Conservation (phyloP, 2,888 invertebrate species). For the Cheilosia urbana region DNA sequence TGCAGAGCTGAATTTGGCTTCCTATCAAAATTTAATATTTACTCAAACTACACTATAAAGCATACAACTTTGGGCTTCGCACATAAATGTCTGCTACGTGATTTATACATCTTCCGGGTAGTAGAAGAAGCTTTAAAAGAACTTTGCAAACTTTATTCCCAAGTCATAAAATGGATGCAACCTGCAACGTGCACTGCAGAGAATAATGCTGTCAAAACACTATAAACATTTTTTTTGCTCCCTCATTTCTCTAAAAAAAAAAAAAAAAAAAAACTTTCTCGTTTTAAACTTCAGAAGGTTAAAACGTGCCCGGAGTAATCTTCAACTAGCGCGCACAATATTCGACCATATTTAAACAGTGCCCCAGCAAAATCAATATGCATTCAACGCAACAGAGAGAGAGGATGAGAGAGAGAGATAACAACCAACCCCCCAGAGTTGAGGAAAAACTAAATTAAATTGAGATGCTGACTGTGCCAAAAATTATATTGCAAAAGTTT, state of each 20-base stretch:
- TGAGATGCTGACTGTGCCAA: constrained; percentile 65
- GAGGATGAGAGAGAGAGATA: background rate
- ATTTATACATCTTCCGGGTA: constrained; percentile 26
- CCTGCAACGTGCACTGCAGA: constrained; percentile 64
- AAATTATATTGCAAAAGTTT: constrained; percentile 71
- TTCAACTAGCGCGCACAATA: constrained; percentile 30
- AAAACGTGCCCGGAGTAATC: constrained; percentile 38
- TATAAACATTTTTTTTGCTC: background rate
- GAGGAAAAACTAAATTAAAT: constrained; percentile 46
- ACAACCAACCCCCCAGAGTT: background rate
- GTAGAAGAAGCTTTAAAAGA: constrained; percentile 4
- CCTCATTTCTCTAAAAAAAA: constrained; percentile 9
- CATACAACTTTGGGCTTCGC: constrained; percentile 35
- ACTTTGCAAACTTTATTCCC: constrained; percentile 33
- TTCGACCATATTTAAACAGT: constrained; percentile 50
- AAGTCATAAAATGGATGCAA: constrained; percentile 39
- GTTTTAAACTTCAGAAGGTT: constrained; percentile 32
- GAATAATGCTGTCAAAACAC: constrained; percentile 65
- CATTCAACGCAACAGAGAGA: background rate
- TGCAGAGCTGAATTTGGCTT: background rate
- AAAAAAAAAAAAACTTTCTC: constrained; percentile 49
- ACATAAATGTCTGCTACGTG: constrained; percentile 62
- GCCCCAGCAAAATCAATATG: constrained; percentile 66
- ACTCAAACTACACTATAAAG: constrained; percentile 5
- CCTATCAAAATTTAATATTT: constrained; percentile 47